Evolutionary conservation across 1,140 invertebrate genomes (phyloP).

Genomic region (Drosophila pectinifera): DNA sequence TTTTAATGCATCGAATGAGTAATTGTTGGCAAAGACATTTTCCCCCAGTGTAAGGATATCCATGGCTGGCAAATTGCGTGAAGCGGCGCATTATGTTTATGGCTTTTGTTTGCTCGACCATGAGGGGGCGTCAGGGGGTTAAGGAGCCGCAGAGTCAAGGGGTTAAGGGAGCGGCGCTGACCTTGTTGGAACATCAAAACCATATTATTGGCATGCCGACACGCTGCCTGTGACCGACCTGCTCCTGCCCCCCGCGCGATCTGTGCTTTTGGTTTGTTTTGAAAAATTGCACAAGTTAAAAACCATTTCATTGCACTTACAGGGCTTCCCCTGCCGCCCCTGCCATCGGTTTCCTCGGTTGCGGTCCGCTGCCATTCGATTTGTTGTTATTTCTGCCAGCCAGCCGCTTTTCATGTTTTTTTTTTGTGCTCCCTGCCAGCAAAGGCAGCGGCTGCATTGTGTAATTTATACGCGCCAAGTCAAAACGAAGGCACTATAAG

Average conservation of each 20-base stretch:
- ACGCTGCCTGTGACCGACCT: slow-evolving; percentile 20
- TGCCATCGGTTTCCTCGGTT: slow-evolving; percentile 48
- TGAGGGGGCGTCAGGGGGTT: slow-evolving; percentile 27
- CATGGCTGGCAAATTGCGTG: slow-evolving; percentile 67
- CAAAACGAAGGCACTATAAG: slow-evolving; percentile 54
- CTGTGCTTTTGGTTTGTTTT: slow-evolving; percentile 44
- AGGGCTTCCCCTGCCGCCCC: slow-evolving; percentile 75
- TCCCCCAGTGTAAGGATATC: slow-evolving; percentile 6
- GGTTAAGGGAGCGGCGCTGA: slow-evolving; percentile 42
- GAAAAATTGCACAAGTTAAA: slow-evolving; percentile 82
- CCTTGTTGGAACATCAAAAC: slow-evolving; percentile 78
- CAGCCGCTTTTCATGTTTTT: slow-evolving; percentile 10
- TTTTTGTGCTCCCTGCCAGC: slow-evolving; percentile 12
- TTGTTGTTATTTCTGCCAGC: slow-evolving; percentile 52
- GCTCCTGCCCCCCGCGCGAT: slow-evolving; percentile 5
- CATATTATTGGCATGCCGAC: slow-evolving; percentile 73
- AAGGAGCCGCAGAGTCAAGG: slow-evolving; percentile 2
- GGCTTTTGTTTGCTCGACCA: slow-evolving; percentile 60
- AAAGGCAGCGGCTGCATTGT: slow-evolving; percentile 57
- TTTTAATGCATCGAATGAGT: background rate
- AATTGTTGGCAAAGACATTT: background rate
- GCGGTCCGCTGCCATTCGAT: slow-evolving; percentile 69
- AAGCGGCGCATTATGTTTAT: slow-evolving; percentile 71
- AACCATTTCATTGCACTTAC: slow-evolving; percentile 82
- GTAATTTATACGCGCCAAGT: slow-evolving; percentile 74